These are phyloP conservation scores for Drosophila testacea DNA, from an alignment of 2,888 invertebrate genomes.

Conservation along the genomic window DNA sequence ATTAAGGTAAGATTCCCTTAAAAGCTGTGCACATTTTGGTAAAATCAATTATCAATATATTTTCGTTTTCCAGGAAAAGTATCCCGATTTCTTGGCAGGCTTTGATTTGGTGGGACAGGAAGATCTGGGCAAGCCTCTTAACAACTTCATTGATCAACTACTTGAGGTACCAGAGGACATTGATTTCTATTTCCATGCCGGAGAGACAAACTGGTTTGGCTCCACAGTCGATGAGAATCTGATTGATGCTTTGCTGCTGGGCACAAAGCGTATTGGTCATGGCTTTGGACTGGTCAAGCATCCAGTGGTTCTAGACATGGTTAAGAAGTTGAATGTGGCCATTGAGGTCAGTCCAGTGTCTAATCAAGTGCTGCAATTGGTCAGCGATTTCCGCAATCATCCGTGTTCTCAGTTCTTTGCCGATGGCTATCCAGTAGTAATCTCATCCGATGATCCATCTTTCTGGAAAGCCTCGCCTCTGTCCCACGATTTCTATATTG, in stretches of 20 bases:
- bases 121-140: slow-evolving; percentile 88
- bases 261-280: slow-evolving; percentile 91
- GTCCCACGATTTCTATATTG: slow-evolving; percentile 92
- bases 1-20: slow-evolving; percentile 68
- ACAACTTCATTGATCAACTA: slow-evolving; percentile 87
- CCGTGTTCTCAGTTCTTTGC: slow-evolving; percentile 89
- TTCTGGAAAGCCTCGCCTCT: slow-evolving; percentile 91
- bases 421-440: slow-evolving; percentile 89
- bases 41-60: rapidly evolving
- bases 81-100: slow-evolving; percentile 90
- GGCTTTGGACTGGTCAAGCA: slow-evolving; percentile 91
- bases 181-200: slow-evolving; percentile 92
- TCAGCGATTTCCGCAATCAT: slow-evolving; percentile 91
- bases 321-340: slow-evolving; percentile 88
- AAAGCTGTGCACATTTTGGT: too few species aligned
- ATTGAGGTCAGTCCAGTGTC: slow-evolving; percentile 93
- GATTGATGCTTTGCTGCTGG: slow-evolving; percentile 91
- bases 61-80: slow-evolving; percentile 84
- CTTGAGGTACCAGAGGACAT: slow-evolving; percentile 85
- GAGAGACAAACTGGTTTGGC: slow-evolving; percentile 92
- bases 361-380: slow-evolving; percentile 90
- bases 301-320: slow-evolving; percentile 88
- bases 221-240: slow-evolving; percentile 89
- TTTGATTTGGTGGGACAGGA: slow-evolving; percentile 94
- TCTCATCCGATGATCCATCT: slow-evolving; percentile 93